Evolutionary conservation across 2,888 invertebrate genomes (phyloP), one percentile per base, ranked within the genome.

Genomic region (Orthonevra nobilis): DNA sequence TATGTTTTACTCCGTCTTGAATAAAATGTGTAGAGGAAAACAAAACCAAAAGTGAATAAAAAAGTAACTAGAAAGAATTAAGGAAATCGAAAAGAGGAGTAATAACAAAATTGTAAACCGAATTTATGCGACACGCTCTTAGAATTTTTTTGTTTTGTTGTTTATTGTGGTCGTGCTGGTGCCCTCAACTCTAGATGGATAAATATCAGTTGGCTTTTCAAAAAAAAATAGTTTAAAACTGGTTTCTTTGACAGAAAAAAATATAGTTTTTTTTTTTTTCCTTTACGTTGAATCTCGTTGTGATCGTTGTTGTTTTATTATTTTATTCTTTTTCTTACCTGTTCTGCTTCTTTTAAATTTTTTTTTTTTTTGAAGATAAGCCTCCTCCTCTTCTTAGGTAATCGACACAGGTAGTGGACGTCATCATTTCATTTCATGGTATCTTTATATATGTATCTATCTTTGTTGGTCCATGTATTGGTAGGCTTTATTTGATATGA

Each of bases 371-470:
- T 14, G 28, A 68, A 68, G 75, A 75, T 70, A 77, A 64, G 58
- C 63, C 77, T 77, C 70, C n/a, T n/a, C 70, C 64, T 64, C 70
- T 63, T 63, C 75, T 70, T 70, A 70, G 60, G 70, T 64, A 77
- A 77, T 64, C 58, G 52, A 60, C 50, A 38, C 77, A 70, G 70
- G 64, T 70, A 70, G 70, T 60, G 48, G 19, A 12, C 17, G 17
- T 54, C 38, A 14, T 63, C 38, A 20, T 50, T 42, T 26, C 20
- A 3, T 15, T 7, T 19, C 40, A 9, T 23, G 23, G 23, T 23
- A n/a, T 15, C 4, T 17, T 12, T 19, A 14, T 10, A 34, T 6
- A 0, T 14, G 44, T 23, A 10, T n/a, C 3, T 4, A n/a, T 61
- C 28, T 17, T 14, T 10, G 42, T 32, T 12, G 23, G 28, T 30